Conservation (phyloP, 2,888 invertebrate genomes). For the Erebia aethiops region DNA sequence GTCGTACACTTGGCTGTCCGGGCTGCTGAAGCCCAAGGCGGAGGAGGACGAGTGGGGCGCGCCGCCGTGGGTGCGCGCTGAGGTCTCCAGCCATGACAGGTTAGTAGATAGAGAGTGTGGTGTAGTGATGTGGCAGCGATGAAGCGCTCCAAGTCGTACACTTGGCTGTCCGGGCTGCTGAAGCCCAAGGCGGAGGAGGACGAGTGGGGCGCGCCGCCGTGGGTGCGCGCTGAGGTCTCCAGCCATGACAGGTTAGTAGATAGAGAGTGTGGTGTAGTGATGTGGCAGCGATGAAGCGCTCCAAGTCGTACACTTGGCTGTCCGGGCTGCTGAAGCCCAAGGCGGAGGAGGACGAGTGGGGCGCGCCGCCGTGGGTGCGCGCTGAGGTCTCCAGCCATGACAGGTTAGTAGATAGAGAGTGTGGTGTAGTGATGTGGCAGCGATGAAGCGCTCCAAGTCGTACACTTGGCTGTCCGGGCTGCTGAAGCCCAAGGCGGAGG, state of each 20-base stretch:
- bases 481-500: constrained; percentile 58
- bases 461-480: constrained; percentile 78
- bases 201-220: constrained; percentile 73
- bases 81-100: constrained; percentile 68
- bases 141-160: constrained; percentile 78
- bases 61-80: constrained; percentile 69
- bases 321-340: constrained; percentile 70
- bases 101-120: constrained; percentile 49
- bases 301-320: constrained; percentile 79
- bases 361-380: constrained; percentile 68
- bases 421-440: constrained; percentile 33
- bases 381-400: constrained; percentile 65
- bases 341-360: constrained; percentile 66
- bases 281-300: constrained; percentile 65
- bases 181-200: constrained; percentile 55
- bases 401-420: constrained; percentile 67
- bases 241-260: constrained; percentile 72
- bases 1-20: constrained; percentile 78
- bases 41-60: constrained; percentile 70
- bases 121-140: constrained; percentile 47
- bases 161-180: constrained; percentile 77
- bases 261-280: constrained; percentile 24
- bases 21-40: constrained; percentile 64
- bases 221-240: constrained; percentile 66
- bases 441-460: constrained; percentile 77